Conservation (phyloP, 1,140 invertebrate species). For the Neotoxoptera formosana region DNA sequence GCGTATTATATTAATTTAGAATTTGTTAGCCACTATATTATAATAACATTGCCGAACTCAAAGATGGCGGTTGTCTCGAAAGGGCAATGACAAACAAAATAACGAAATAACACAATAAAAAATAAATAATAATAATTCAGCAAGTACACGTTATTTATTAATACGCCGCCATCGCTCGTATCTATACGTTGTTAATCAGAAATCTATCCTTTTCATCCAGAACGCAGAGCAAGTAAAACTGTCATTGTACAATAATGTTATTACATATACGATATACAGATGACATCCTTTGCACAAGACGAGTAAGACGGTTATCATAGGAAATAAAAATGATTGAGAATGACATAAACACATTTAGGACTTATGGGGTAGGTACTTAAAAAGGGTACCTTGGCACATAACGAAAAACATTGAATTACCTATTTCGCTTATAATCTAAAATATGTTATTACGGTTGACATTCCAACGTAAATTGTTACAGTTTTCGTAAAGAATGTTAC, state of each 20-base stretch:
- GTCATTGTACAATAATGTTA: too few species aligned
- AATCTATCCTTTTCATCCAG: neutral
- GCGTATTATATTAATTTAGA: neutral
- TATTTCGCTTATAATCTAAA: neutral
- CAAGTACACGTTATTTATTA: neutral
- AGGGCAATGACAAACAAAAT: neutral
- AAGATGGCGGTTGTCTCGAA: neutral
- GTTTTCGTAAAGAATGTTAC: neutral
- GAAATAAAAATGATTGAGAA: neutral
- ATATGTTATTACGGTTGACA: neutral
- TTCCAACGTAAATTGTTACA: neutral
- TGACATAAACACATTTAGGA: neutral
- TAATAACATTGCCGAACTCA: neutral
- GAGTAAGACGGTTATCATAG: neutral
- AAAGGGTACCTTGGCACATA: too few species aligned
- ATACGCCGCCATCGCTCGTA: neutral
- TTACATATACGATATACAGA: too few species aligned
- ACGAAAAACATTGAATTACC: neutral
- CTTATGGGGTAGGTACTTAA: neutral
- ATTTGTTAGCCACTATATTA: conserved; percentile 1
- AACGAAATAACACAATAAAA: neutral
- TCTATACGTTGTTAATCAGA: neutral
- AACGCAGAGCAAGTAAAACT: neutral
- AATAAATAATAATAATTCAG: too few species aligned
- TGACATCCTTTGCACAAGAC: neutral